These are phyloP conservation scores for Mamestra configurata DNA, from an alignment of 1,140 invertebrate genomes.

Conservation along the genomic window DNA sequence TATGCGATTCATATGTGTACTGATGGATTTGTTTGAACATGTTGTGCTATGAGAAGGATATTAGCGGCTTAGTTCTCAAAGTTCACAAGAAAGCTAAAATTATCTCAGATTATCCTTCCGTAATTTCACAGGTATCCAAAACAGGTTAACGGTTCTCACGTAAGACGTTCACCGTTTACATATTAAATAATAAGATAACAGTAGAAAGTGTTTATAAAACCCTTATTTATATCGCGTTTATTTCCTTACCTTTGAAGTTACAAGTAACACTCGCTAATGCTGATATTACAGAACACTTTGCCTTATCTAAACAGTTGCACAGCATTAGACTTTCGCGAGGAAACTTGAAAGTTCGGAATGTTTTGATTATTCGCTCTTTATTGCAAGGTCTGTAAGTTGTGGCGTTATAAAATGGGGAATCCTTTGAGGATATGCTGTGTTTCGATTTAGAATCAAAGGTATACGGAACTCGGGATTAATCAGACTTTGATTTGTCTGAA, in stretches of 20 bases:
- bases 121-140: not conserved
- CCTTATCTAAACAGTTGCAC: constrained; percentile 21
- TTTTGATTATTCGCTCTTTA: constrained; percentile 2
- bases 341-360: constrained; percentile 21
- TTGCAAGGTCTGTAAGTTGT: constrained; percentile 20
- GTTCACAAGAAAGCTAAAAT: constrained; percentile 1
- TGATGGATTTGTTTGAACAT: no score
- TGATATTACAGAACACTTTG: constrained; percentile 30
- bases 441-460: not conserved
- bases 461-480: not conserved
- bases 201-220: constrained; percentile 36
- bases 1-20: no score
- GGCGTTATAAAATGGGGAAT: constrained; percentile 8
- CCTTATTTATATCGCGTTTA: constrained; percentile 33
- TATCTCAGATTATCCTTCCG: not conserved
- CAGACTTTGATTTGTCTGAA: not conserved
- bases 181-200: constrained; percentile 38
- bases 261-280: constrained; percentile 21
- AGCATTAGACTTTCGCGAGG: constrained; percentile 23
- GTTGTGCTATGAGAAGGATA: no score
- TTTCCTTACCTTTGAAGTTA: constrained; percentile 28
- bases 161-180: constrained; percentile 18
- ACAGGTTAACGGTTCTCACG: constrained; percentile 17
- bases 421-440: constrained; percentile 20
- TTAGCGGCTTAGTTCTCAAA: no score